Percentiles rank a stretch among this genome's conserved stretches.
These are phyloP conservation scores for Malacosoma neustria DNA, from an alignment of 2,888 invertebrate genomes.

Conservation along the genomic window DNA sequence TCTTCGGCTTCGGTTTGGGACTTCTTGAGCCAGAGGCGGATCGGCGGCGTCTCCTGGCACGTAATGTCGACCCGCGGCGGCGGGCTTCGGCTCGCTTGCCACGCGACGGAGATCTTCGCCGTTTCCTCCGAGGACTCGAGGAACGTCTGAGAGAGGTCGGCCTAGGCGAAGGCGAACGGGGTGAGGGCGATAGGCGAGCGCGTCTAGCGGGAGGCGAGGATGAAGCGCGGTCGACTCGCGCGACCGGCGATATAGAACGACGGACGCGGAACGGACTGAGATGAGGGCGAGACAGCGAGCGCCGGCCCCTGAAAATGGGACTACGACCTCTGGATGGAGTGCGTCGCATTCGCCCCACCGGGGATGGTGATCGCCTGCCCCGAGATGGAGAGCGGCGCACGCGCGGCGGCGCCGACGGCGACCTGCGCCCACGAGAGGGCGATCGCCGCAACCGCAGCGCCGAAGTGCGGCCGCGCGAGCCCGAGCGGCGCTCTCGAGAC, in stretches of 20 bases:
- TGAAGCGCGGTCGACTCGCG: constrained; percentile 16
- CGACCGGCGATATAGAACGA: constrained; percentile 8
- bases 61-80: constrained; percentile 2
- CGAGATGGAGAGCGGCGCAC: constrained; percentile 21
- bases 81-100: constrained; percentile 1
- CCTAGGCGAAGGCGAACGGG: constrained; percentile 8
- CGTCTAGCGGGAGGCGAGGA: constrained; percentile 12
- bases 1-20: constrained; percentile 35
- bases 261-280: constrained; percentile 9
- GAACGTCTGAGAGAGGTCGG: constrained; percentile 11
- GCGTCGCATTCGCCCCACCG: constrained; percentile 16
- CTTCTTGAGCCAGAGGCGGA: constrained; percentile 17
- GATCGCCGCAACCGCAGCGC: not conserved
- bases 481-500: constrained; percentile 6
- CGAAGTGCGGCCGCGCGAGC: constrained; percentile 16
- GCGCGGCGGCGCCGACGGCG: constrained; percentile 18
- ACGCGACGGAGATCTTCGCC: constrained; percentile 14
- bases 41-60: constrained; percentile 16
- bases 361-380: constrained; percentile 15
- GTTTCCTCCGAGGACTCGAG: constrained; percentile 5
- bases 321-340: constrained; percentile 21
- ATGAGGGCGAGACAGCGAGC: constrained; percentile 14
- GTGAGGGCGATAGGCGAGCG: constrained; percentile 12
- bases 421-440: constrained; percentile 5
- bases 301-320: constrained; percentile 18